Percentiles rank a stretch among this genome's conserved stretches.
Conservation (phyloP, 2,888 invertebrate species). For the Zaprionus bogoriensis region DNA sequence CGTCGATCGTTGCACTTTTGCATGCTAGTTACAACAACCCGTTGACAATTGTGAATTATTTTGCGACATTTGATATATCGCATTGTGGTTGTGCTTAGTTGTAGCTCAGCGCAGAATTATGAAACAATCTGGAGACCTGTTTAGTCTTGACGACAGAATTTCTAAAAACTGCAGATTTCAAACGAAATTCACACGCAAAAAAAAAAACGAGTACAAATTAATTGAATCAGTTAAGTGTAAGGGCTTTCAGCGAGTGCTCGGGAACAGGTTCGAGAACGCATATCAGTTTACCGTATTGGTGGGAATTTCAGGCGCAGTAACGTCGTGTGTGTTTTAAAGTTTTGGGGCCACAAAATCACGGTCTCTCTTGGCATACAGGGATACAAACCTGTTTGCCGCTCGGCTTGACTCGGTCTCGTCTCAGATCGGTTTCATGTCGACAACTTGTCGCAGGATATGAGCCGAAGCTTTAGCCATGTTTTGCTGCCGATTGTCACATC, state of each 20-base stretch:
- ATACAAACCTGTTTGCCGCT: conserved; percentile 13
- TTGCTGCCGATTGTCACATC: conserved; percentile 76
- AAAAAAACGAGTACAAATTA: conserved; percentile 27
- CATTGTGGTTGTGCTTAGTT: conserved; percentile 62
- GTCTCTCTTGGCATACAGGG: conserved; percentile 18
- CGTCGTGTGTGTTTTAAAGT: conserved; percentile 71
- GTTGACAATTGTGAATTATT: conserved; percentile 66
- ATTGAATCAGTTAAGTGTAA: conserved; percentile 78
- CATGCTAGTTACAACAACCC: conserved; percentile 53
- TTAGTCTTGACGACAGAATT: conserved; percentile 9
- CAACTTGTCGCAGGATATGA: conserved; percentile 66
- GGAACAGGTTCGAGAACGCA: conserved; percentile 4
- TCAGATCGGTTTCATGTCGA: conserved; percentile 15
- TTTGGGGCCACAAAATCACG: conserved; percentile 59
- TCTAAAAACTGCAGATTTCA: background rate
- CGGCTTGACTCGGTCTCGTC: background rate
- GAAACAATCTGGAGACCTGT: conserved; percentile 50
- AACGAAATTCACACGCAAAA: conserved; percentile 53
- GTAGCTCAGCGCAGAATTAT: conserved; percentile 42
- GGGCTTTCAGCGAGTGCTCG: conserved; percentile 75
- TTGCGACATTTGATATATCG: conserved; percentile 65
- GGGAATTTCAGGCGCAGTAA: conserved; percentile 67
- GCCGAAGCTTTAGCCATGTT: conserved; percentile 41
- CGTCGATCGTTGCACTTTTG: conserved; percentile 74
- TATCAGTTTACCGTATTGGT: conserved; percentile 71